Evolutionary conservation across 2,797 vertebrate genomes (phyloP), one percentile per base, ranked within the genome.

Genomic region (Tenualosa thibaudeaui): DNA sequence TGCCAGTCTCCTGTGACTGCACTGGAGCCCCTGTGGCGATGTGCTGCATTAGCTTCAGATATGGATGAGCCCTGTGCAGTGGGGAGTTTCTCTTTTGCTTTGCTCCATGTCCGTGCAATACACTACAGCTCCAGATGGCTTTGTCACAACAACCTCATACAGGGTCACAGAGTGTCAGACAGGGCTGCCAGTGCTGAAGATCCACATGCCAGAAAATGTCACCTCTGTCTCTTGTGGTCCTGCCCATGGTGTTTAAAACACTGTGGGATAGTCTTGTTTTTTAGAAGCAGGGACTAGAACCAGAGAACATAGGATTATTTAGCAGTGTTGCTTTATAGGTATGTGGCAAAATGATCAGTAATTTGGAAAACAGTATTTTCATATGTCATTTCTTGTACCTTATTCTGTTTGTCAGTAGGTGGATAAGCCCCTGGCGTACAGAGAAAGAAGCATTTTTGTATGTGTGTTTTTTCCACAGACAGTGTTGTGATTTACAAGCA

Each of bases 121-220:
- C 68, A 75, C 31, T 75, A 75, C 68, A 75, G 68, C 31, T 75
- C 68, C 68, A 75, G 68, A 75, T 75, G 68, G 68, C 68, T 75
- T 75, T 75, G 37, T 75, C 68, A 40, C 31, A 75, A 75, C 31
- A 15, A 40, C 68, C 68, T 40, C 31, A 53, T 13, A 6, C 31
- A 5, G 13, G 68, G 68, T 75, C 68, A 75, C 68, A 75, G 68
- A 75, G 37, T 15, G 12, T 13, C 37, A 15, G 37, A 31, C 68
- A 75, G 31, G 31, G 5, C 68, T 75, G 68, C 68, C 68, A 40
- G 17, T 6, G 13, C 68, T 15, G 31, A 17, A 31, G 12, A 71
- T 71, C 65, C 15, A 26, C 15, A 10, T 37, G 26, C 65, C 15
- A 75, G 31, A 75, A 75, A 75, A 75, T 75, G 68, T 75, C 62